These are phyloP conservation scores for Dermochelys coriacea DNA, from an alignment of 2,797 vertebrate species.

Conservation along the genomic window DNA sequence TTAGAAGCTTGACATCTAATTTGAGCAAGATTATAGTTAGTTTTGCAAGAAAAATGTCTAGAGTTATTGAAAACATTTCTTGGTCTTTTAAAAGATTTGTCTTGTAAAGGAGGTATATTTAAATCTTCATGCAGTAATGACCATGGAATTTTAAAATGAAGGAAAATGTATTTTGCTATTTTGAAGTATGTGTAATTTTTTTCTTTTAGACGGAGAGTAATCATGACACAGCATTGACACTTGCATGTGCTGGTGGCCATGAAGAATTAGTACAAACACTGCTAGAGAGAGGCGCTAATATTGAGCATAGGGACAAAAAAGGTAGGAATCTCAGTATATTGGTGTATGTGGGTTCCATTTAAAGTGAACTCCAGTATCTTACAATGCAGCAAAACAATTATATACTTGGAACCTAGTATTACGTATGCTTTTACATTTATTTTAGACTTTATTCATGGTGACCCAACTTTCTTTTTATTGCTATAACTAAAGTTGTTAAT, in stretches of 20 bases:
- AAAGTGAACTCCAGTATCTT: too few relatives aligned
- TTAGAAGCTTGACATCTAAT: background rate
- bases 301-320: conserved; percentile 87
- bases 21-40: background rate
- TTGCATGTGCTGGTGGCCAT: conserved; percentile 87
- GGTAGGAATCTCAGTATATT: conserved; percentile 39
- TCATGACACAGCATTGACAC: conserved; percentile 85
- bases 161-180: background rate
- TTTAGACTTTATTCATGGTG: background rate
- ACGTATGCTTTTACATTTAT: accelerated
- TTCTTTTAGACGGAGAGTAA: conserved; percentile 85
- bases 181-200: accelerated
- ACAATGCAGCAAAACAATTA: accelerated
- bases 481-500: background rate
- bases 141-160: background rate
- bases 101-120: accelerated
- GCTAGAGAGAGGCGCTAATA: conserved; percentile 86
- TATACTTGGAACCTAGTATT: accelerated
- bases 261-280: conserved; percentile 86
- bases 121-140: accelerated
- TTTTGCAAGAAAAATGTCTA: background rate
- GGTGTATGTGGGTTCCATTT: background rate
- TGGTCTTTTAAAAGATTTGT: background rate
- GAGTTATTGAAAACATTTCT: accelerated
- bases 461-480: accelerated